Conservation (phyloP, 2,888 invertebrate genomes). For the Tenodera sinensis region DNA sequence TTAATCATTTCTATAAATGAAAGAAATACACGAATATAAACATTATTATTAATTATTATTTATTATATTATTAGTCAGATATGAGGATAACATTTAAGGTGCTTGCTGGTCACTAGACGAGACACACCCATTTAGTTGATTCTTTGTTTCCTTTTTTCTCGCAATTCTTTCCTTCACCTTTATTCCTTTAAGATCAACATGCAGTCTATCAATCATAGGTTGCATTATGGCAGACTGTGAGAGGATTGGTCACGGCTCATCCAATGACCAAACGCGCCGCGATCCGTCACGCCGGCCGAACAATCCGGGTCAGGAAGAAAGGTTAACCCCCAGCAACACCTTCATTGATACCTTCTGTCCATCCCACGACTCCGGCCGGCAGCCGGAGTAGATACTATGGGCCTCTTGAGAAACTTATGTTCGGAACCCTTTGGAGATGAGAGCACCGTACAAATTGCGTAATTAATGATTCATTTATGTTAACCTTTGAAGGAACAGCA, state of each 20-base stretch:
- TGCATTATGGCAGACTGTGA: background rate
- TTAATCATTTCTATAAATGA: no score
- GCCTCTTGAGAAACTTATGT: background rate
- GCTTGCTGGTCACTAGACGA: background rate
- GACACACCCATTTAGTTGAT: background rate
- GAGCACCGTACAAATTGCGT: background rate
- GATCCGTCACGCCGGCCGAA: background rate
- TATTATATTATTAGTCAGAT: no score
- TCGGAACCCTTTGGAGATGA: background rate
- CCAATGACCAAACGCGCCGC: background rate
- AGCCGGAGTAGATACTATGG: background rate
- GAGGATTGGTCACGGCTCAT: slow-evolving; percentile 10
- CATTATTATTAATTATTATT: no score
- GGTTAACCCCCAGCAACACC: background rate
- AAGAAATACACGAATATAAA: no score
- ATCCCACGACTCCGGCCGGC: background rate
- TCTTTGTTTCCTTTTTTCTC: background rate
- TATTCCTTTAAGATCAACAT: background rate
- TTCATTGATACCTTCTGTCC: background rate
- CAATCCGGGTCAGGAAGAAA: background rate
- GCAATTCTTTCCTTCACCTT: background rate
- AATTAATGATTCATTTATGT: background rate
- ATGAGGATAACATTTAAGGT: background rate
- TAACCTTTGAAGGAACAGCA: no score
- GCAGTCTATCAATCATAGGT: background rate